Evolutionary conservation across 2,888 invertebrate genomes (phyloP), one percentile per base, ranked within the genome.

Genomic region (Icerya purchasi): DNA sequence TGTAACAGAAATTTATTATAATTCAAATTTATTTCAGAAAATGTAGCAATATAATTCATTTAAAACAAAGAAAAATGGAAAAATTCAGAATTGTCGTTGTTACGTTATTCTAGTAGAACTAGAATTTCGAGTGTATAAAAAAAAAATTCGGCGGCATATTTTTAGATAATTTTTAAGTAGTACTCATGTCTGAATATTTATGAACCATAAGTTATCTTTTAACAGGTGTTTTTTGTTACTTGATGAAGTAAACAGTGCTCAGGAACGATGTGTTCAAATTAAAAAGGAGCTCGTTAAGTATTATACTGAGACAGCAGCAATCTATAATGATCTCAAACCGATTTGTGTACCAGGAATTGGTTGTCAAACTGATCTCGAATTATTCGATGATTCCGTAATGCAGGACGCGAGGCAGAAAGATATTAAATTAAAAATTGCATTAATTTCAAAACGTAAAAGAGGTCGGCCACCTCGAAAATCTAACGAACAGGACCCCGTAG

Each of bases 151-250:
- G n/a, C n/a, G n/a, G n/a, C n/a, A n/a, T n/a, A n/a, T n/a, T n/a
- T n/a, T n/a, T n/a, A n/a, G n/a, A n/a, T n/a, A n/a, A n/a, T n/a
- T n/a, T n/a, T n/a, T n/a, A n/a, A n/a, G n/a, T n/a, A n/a, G n/a
- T n/a, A n/a, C n/a, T n/a, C n/a, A n/a, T n/a, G n/a, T n/a, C n/a
- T n/a, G n/a, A n/a, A n/a, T n/a, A n/a, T n/a, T n/a, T n/a, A n/a
- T n/a, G n/a, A n/a, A n/a, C n/a, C n/a, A n/a, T n/a, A n/a, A n/a
- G n/a, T n/a, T n/a, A n/a, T n/a, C n/a, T 19, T 58, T 14, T 51
- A 58, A 24, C 53, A 64, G 64, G 24, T 64, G 64, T 58, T 63
- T 62, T 56, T 59, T 61, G 18, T 57, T 64, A 22, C 63, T 64
- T 54, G 62, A 62, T 57, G 64, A 64, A 23, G 24, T 64, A 10